Base-by-base conservation (phyloP, 2,888 invertebrate species). In the Lordiphosa fenestrarum region DNA sequence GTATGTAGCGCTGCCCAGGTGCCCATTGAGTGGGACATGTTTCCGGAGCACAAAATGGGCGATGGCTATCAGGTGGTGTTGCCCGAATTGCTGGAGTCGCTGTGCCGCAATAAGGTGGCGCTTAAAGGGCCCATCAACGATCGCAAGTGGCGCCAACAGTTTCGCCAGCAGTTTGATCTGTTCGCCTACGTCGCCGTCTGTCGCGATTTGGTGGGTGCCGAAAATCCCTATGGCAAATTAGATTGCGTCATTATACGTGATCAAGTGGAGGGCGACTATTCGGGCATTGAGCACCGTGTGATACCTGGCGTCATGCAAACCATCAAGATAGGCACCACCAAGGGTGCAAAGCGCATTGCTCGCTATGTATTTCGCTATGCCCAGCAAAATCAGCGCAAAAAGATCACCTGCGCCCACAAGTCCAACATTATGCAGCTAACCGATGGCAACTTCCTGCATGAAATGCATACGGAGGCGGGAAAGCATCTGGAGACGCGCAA, bases 391-490 rank as follows among this genome's bases (percentile, higher is more conserved):
- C 93, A 94, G 66, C 93, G 98, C 33, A 95, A 95, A 91, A 98
- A 96, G 91, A 97, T 99, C 10, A 99, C 98, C 10, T 97, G 97
- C 39, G 98, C 99, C 1, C 99, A 99, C 91, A 99, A 99, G 90
- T 98, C 99, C 0, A 99, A 99, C 89, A 99, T 99, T 84, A 99
- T 99, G 98, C 98, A 98, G 88, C 91, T 99, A 9, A 98, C 97
- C 6, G 99, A 99, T 89, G 99, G 99, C 0, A 91, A 98, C 52
- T 99, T 99, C 88, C 90, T 99, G 4, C 19, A 40, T 64, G 93
- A 92, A 80, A 95, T 96, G 69, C 98, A 98, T 85, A 93, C 94
- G 84, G 95, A 94, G 92, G 94, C 95, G 87, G 93, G 95, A 0
- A 93, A 95, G 75, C 90, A 96, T 21, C 96, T 96, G 89, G 96